Base-by-base conservation (phyloP, 1,140 invertebrate genomes). In the Macrotrachela quadricornifera region DNA sequence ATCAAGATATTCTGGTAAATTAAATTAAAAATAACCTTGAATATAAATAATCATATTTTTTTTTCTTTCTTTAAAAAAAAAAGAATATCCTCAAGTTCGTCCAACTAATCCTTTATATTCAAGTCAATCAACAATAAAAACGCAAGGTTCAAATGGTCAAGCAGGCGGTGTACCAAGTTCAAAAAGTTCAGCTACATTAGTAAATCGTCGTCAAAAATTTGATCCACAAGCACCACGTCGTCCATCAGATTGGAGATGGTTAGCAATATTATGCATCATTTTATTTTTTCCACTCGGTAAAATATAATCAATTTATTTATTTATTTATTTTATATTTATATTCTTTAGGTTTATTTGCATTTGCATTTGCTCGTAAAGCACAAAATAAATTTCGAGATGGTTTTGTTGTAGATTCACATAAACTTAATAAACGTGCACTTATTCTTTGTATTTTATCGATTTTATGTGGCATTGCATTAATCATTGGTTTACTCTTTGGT, bases 101-200 rank as follows among this genome's bases (percentile, higher is more conserved):
- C 53, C 53, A 49, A 54, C 53, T 1, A 54, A 54, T 42, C 53
- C 53, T 15, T 21, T 54, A n/a, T 54, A 54, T 36, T 46, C 53
- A 54, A 49, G 46, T n/a, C 48, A 44, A 18, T 15, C 39, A 13
- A 54, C 53, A 16, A 54, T 54, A 2, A 1, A 4, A 13, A 42
- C 41, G 10, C 15, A 14, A 15, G 21, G 21, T 30, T 30, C 21
- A 4, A 2, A 30, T 4, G 3, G 3, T 4, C 21, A 30, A 4
- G 21, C 21, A 30, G 21, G 3, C 8, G 21, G 21, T 8, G 21
- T 8, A 30, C 8, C 21, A 30, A 30, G 21, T 30, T 30, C 21
- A 8, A 30, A 30, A 30, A 30, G 21, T 30, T 30, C 21, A 30
- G 53, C 46, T 14, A 54, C 46, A n/a, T 46, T 44, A n/a, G 46